Evolutionary conservation across 1,140 invertebrate genomes (phyloP).

Genomic region (Hetaerina americana): DNA sequence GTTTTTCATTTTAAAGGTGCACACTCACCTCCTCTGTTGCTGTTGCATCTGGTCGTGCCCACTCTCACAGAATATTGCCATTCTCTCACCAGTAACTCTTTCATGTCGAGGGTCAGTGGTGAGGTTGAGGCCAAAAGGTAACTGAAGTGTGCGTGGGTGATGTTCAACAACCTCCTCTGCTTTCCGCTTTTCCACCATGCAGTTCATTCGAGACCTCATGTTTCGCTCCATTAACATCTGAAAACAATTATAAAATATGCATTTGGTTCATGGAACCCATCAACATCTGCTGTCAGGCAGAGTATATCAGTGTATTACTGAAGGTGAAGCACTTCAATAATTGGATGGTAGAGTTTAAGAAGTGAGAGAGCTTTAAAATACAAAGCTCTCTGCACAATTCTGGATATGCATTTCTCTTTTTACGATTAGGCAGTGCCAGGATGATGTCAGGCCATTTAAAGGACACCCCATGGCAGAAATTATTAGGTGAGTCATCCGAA

Average conservation of each 20-base stretch:
- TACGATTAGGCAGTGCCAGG: too few relatives aligned
- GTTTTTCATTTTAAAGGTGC: neutral
- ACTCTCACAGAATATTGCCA: slow-evolving; percentile 75
- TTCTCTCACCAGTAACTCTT: slow-evolving; percentile 64
- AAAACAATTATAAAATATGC: too few relatives aligned
- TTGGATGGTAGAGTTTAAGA: too few relatives aligned
- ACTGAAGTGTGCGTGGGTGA: slow-evolving; percentile 45
- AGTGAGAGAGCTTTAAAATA: too few relatives aligned
- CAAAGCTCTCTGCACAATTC: too few relatives aligned
- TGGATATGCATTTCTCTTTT: too few relatives aligned
- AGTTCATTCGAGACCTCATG: slow-evolving; percentile 68
- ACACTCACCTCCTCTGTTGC: neutral
- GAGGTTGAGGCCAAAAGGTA: slow-evolving; percentile 48
- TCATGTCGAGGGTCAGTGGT: slow-evolving; percentile 51
- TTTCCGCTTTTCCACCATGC: slow-evolving; percentile 68
- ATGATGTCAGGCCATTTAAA: too few relatives aligned
- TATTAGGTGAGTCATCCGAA: too few relatives aligned
- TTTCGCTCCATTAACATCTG: slow-evolving; percentile 56
- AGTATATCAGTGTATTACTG: too few relatives aligned
- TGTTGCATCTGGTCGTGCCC: slow-evolving; percentile 26
- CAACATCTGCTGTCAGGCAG: too few relatives aligned
- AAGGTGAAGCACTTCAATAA: slow-evolving; percentile 3
- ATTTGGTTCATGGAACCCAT: too few relatives aligned
- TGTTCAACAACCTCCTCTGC: slow-evolving; percentile 68
- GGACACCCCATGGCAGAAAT: too few relatives aligned